Evolutionary conservation across 1,140 invertebrate genomes (phyloP).

Genomic region (Neuroterus valhalla): DNA sequence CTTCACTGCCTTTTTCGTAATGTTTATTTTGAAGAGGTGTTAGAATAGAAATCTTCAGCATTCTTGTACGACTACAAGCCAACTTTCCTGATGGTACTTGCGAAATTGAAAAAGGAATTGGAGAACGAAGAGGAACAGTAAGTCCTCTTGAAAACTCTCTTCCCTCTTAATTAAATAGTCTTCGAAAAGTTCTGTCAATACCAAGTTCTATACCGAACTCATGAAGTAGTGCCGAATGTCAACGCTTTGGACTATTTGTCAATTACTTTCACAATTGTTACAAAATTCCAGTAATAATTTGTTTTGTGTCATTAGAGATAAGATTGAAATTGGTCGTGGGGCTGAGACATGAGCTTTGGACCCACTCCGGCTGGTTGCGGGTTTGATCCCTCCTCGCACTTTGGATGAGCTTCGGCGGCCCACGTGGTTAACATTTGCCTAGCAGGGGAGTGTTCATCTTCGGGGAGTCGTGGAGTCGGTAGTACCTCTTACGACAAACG

Average conservation of each 20-base stretch:
- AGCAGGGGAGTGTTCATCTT: too few relatives aligned
- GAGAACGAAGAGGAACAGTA: slow-evolving; percentile 20
- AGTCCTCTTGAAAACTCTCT: slow-evolving; percentile 27
- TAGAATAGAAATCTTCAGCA: slow-evolving; percentile 29
- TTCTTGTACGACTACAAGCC: slow-evolving; percentile 5
- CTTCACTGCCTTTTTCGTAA: slow-evolving; percentile 28
- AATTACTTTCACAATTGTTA: too few relatives aligned
- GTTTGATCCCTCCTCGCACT: too few relatives aligned
- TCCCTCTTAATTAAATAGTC: slow-evolving; percentile 27
- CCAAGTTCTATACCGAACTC: slow-evolving; percentile 16
- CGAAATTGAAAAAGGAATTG: slow-evolving; percentile 31
- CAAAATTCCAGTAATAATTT: too few relatives aligned
- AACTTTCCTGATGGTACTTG: slow-evolving; percentile 24
- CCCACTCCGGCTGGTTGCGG: too few relatives aligned
- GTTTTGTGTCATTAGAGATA: too few relatives aligned
- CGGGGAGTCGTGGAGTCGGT: too few relatives aligned
- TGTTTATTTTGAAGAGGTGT: slow-evolving; percentile 30
- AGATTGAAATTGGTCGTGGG: too few relatives aligned
- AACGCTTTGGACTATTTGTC: neutral
- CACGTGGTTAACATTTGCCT: too few relatives aligned
- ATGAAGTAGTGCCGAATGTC: neutral
- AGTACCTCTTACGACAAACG: too few relatives aligned
- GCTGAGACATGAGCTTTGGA: too few relatives aligned
- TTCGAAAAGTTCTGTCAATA: neutral
- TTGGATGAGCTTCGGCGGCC: too few relatives aligned